These are phyloP conservation scores for Pseudolaguvia tuberculata DNA, from an alignment of 2,113 vertebrate species.

Conservation along the genomic window DNA sequence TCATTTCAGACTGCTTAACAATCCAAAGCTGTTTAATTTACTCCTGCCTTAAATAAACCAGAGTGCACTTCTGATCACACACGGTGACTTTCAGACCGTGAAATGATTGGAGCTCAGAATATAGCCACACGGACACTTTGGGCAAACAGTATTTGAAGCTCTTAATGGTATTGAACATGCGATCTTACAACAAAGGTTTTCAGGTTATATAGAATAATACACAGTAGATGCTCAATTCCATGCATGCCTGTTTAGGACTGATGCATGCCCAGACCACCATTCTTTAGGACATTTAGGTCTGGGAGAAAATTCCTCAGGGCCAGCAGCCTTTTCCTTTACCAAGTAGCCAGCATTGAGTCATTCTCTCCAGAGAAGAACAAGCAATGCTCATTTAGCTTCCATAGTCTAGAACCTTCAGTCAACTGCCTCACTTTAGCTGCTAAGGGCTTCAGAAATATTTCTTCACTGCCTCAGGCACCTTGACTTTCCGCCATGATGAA, in stretches of 20 bases:
- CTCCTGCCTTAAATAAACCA: not conserved
- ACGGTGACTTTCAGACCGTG: conserved; percentile 45
- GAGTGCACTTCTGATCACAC: not conserved
- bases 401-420: not conserved
- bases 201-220: not conserved
- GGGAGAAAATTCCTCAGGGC: too few relatives aligned
- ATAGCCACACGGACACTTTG: conserved; percentile 69
- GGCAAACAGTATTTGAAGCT: conserved; percentile 69
- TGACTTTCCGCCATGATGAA: not conserved
- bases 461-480: not conserved
- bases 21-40: not conserved
- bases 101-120: conserved; percentile 72
- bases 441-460: conserved; percentile 1
- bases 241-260: not conserved
- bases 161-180: conserved; percentile 40
- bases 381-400: too few relatives aligned
- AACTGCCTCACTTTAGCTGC: conserved; percentile 24
- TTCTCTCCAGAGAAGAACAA: conserved; percentile 2
- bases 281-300: not conserved
- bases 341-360: not conserved
- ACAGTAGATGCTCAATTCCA: too few relatives aligned
- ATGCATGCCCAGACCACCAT: not conserved
- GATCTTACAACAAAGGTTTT: conserved; percentile 23
- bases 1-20: not conserved
- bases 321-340: too few relatives aligned